A percentile compares a stretch with the other conserved stretches of the same genome.
Conservation (phyloP, 1,140 invertebrate genomes). For the Habropoda laboriosa region DNA sequence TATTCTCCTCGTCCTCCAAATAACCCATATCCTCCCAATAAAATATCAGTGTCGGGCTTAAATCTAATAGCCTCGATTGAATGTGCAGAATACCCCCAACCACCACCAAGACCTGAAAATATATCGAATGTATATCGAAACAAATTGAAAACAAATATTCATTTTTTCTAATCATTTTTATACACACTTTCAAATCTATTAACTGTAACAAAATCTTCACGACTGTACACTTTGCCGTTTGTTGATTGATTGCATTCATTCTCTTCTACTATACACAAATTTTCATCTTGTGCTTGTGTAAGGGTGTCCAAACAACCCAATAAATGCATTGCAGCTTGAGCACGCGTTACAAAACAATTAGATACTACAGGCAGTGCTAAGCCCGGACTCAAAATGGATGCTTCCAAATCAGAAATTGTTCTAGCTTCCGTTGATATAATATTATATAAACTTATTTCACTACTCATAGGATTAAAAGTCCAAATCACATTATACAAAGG, state of each 20-base stretch:
- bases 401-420: slow-evolving; percentile 73
- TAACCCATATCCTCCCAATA: slow-evolving; percentile 95
- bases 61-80: slow-evolving; percentile 97
- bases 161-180: not conserved
- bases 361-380: slow-evolving; percentile 89
- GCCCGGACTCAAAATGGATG: slow-evolving; percentile 88
- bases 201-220: slow-evolving; percentile 92
- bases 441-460: slow-evolving; percentile 91
- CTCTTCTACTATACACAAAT: slow-evolving; percentile 82
- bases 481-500: slow-evolving; percentile 93
- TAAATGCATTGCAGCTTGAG: slow-evolving; percentile 93
- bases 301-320: slow-evolving; percentile 95
- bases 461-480: slow-evolving; percentile 89
- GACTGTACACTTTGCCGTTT: slow-evolving; percentile 83
- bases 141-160: not conserved
- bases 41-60: slow-evolving; percentile 95
- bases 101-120: slow-evolving; percentile 91
- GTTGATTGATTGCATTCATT: slow-evolving; percentile 81
- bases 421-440: slow-evolving; percentile 87
- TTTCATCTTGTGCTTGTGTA: slow-evolving; percentile 90
- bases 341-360: slow-evolving; percentile 88
- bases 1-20: slow-evolving; percentile 99
- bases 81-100: slow-evolving; percentile 98
- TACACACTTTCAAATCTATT: slow-evolving; percentile 94
- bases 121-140: not conserved